Base-by-base conservation (phyloP, 2,797 vertebrate genomes). In the Xenops minutus region DNA sequence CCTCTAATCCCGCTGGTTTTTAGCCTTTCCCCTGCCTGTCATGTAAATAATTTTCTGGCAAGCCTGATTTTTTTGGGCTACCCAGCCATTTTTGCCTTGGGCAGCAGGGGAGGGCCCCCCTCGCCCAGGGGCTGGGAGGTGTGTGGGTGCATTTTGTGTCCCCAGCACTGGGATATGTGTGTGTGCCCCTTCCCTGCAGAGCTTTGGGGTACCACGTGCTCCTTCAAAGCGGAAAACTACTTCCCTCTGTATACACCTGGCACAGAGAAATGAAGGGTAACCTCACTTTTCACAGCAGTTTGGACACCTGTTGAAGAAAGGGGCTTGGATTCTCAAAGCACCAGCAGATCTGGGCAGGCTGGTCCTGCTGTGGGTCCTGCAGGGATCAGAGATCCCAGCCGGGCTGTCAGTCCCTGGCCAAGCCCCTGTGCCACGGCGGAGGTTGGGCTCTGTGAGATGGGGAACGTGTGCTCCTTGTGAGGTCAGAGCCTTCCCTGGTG, bases 191-290 rank as follows among this genome's bases (percentile, higher is more conserved):
- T 77, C 34, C 10, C 18, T 3, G 7, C 16, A 20, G 73, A 59
- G 64, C 10, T 91, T 27, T 5, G 1, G 14, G 55, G 11, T 29
- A 5, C 48, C 9, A 2, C 1, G 2, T 22, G 18, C 7, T 10
- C 21, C 55, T 72, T 59, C 55, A 66, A 29, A 36, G 19, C 26
- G 36, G 22, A 24, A 14, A 85, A 10, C 22, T 44, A 1, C 14
- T 27, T n/a, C 16, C 64, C 22, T 74, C 11, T 5, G 43, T 44
- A 23, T 8, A 12, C 27, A 3, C 8, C 13, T 54, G 63, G 24
- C 23, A 36, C 71, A 44, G 41, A 34, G 61, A 27, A 52, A 14
- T 1, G 6, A 7, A 23, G 39, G 43, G 39, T 9, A 7, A 26
- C 21, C 17, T 24, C 17, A 24, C 3, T 54, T 68, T 20, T 7